These are phyloP conservation scores for Abramis brama DNA, from an alignment of 2,113 vertebrate genomes.

Conservation along the genomic window DNA sequence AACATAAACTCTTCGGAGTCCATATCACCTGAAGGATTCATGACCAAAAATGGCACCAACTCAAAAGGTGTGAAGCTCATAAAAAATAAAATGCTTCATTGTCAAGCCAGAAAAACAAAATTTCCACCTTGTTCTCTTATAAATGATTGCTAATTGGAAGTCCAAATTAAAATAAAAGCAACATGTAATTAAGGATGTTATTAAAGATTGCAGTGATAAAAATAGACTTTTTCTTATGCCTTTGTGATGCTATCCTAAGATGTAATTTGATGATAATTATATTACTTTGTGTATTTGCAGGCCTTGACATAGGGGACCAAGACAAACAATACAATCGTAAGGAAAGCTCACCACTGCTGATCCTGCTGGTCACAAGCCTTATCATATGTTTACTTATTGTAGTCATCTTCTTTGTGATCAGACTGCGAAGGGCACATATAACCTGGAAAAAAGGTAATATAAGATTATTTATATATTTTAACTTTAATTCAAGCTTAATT, in stretches of 20 bases:
- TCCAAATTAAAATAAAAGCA: background rate
- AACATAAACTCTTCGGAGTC: background rate
- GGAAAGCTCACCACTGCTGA: conserved; percentile 71
- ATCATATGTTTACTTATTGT: conserved; percentile 80
- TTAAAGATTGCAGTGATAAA: background rate
- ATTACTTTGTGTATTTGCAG: conserved; percentile 38
- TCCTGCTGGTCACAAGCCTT: conserved; percentile 83
- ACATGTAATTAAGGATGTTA: background rate
- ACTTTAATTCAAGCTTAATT: background rate
- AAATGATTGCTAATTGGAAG: too few species aligned
- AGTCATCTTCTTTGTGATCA: conserved; percentile 82
- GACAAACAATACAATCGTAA: rapidly evolving
- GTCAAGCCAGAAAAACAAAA: too few species aligned
- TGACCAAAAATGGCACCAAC: background rate
- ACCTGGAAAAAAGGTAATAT: conserved; percentile 86
- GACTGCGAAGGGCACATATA: conserved; percentile 83
- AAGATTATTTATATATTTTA: background rate
- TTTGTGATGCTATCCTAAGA: background rate
- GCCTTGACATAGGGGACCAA: background rate
- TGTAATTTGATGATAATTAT: background rate
- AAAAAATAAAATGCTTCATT: background rate
- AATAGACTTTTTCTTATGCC: background rate
- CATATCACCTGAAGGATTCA: background rate
- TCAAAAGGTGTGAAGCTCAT: conserved; percentile 34
- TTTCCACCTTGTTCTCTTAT: too few species aligned